Evolutionary conservation across 2,113 vertebrate genomes (phyloP).

Genomic region (Neotragus moschatus): DNA sequence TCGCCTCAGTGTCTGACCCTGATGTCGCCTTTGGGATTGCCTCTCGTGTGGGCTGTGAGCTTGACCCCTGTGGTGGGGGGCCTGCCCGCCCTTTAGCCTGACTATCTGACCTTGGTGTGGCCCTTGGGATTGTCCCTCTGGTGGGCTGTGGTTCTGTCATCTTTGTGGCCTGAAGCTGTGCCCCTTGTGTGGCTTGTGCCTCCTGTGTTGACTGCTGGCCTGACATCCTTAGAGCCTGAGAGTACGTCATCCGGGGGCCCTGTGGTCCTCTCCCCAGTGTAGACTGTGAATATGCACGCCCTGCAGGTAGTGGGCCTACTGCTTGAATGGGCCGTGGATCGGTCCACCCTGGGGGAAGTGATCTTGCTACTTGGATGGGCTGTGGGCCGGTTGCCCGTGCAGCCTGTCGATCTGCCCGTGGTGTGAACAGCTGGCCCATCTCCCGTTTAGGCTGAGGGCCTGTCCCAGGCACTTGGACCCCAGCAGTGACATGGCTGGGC

Average conservation of each 20-base stretch:
- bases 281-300: not conserved
- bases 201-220: not conserved
- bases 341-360: not conserved
- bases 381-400: not conserved
- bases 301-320: not conserved
- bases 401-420: not conserved
- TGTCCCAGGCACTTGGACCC: not conserved
- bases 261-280: not conserved
- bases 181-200: not conserved
- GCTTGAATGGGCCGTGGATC: not conserved
- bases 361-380: not conserved
- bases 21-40: not conserved
- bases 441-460: not conserved
- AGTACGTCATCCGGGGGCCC: not conserved
- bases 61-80: not conserved
- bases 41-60: accelerated
- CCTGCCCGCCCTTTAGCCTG: not conserved
- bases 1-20: not conserved
- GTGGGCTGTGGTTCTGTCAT: not conserved
- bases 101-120: not conserved
- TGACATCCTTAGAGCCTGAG: not conserved
- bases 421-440: not conserved
- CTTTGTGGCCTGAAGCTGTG: not conserved
- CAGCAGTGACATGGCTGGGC: not conserved
- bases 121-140: not conserved